Base-by-base conservation (phyloP, 2,113 vertebrate species). In the Mastomys coucha region DNA sequence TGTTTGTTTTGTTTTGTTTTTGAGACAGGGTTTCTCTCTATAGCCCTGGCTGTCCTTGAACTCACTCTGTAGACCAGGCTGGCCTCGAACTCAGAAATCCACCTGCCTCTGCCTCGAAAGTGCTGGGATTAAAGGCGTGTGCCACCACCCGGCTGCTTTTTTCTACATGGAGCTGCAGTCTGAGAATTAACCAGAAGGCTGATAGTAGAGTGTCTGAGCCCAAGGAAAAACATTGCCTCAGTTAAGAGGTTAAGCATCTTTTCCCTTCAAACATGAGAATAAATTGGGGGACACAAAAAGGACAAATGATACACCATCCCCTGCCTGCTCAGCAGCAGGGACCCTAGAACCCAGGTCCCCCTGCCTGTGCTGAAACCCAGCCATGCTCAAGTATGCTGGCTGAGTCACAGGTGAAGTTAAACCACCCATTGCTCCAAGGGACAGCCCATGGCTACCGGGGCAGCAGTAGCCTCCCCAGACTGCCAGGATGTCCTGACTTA, bases 241-340 rank as follows among this genome's bases (percentile, higher is more conserved):
- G 69, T 91, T 94, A 92, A 63, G 85, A 97, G 93, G 96, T 97
- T 96, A 97, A 91, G 26, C 82, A 20, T 60, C 0, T 2, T 92
- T 69, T 72, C 5, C 88, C 94, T 94, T 98, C 96, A 95, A 97
- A 98, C 96, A 89, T 86, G 33, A 87, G 51, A 89, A 31, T 81
- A 97, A 97, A 81, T 65, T 97, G 91, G 33, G 85, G 69, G 70
- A 96, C 97, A 95, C 56, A 89, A 94, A 97, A 84, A 87, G 84
- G 97, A 97, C 96, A 77, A 96, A 89, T 88, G 16, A 11, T 33
- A 60, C 10, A 77, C 93, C 39, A 78, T 91, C 75, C 82, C 95
- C 95, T 67, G 51, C 73, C 93, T 1, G 67, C 88, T 70, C 39
- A 78, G 93, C 92, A 88, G n/a, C 45, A 76, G 80, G 92, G 95